phyloP scores from a whole-genome alignment of 1,140 invertebrate species.

The Telenomus remus region DNA sequence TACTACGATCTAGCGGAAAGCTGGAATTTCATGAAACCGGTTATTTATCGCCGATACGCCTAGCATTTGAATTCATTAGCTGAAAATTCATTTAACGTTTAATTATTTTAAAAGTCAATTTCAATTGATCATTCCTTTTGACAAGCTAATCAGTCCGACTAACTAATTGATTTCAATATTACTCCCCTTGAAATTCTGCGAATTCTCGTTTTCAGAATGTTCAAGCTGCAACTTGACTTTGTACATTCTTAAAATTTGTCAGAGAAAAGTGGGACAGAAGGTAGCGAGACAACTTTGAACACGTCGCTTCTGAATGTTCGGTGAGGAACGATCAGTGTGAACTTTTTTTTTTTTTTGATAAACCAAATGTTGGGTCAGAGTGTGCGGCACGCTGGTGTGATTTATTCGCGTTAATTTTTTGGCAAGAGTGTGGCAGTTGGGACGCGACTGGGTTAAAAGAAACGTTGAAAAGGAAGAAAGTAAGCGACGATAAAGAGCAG shows the following conservation, averaged over 20 bases:
- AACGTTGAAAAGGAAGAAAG: conserved; percentile 33
- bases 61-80: no score
- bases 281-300: conserved; percentile 9
- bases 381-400: conserved; percentile 3
- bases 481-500: conserved; percentile 22
- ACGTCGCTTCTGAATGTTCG: conserved; percentile 13
- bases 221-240: no score
- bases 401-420: conserved; percentile 43
- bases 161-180: no score
- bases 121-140: neutral
- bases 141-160: neutral
- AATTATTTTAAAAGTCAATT: conserved; percentile 1
- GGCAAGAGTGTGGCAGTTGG: conserved; percentile 11
- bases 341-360: neutral
- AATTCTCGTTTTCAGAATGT: no score
- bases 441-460: conserved; percentile 20
- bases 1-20: conserved; percentile 22
- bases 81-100: conserved; percentile 3
- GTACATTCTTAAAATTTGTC: neutral
- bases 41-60: conserved; percentile 11
- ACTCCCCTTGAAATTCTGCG: no score
- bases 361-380: neutral
- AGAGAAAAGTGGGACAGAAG: conserved; percentile 3
- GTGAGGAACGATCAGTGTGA: conserved; percentile 11
- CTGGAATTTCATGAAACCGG: conserved; percentile 9